Conservation (phyloP, 2,888 invertebrate species). For the Pogonocherus hispidulus region DNA sequence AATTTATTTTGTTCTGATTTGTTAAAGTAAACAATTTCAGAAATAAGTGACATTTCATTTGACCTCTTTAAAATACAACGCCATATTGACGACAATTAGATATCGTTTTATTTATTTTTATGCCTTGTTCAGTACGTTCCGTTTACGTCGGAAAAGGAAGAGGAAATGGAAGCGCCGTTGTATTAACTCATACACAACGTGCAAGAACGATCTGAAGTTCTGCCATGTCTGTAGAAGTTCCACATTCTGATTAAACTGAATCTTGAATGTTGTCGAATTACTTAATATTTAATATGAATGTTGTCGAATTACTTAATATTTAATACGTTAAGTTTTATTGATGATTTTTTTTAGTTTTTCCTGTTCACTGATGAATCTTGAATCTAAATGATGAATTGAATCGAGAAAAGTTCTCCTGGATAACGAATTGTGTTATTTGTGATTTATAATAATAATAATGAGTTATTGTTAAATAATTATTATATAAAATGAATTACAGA, state of each 20-base stretch:
- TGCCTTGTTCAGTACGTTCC: neutral
- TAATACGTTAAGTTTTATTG: constrained; percentile 11
- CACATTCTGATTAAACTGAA: neutral
- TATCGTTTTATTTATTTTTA: neutral
- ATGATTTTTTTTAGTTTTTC: constrained; percentile 10
- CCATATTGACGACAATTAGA: neutral
- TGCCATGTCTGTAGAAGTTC: neutral
- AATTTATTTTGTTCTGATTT: too few relatives aligned
- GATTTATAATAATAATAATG: too few relatives aligned
- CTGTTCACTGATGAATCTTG: constrained; percentile 2
- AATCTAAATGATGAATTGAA: neutral
- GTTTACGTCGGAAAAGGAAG: too few relatives aligned
- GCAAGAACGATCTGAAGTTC: neutral
- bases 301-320: neutral
- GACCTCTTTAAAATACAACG: neutral
- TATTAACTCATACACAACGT: neutral
- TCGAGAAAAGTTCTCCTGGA: neutral
- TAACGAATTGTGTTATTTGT: too few relatives aligned
- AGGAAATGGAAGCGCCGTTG: neutral
- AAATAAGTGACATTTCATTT: too few relatives aligned
- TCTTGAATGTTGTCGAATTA: neutral
- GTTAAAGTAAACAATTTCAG: too few relatives aligned
- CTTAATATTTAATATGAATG: too few relatives aligned
- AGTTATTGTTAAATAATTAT: too few relatives aligned
- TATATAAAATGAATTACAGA: too few relatives aligned